Evolutionary conservation across 1,140 invertebrate genomes (phyloP).

Genomic region (Onthophagus taurus): DNA sequence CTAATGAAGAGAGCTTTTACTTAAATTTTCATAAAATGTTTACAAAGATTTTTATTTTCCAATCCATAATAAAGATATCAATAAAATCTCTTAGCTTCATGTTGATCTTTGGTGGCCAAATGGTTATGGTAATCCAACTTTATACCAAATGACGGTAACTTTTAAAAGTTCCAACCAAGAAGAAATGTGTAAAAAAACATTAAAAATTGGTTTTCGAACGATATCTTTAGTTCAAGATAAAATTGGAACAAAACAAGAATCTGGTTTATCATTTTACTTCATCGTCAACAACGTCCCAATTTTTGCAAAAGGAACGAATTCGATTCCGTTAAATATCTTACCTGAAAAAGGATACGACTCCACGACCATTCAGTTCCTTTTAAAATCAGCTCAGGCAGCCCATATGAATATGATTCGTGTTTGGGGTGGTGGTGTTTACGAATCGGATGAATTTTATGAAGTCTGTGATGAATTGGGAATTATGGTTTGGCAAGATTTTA

Average conservation of each 20-base stretch:
- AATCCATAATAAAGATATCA: no score
- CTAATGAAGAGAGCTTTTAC: no score
- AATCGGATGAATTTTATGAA: slow-evolving; percentile 85
- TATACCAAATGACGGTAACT: slow-evolving; percentile 61
- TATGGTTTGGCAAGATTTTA: slow-evolving; percentile 89
- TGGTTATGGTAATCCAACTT: slow-evolving; percentile 72
- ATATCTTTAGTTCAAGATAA: slow-evolving; percentile 67
- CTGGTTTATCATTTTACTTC: slow-evolving; percentile 90
- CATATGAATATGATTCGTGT: slow-evolving; percentile 93
- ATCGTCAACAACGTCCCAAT: slow-evolving; percentile 77
- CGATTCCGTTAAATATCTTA: slow-evolving; percentile 84
- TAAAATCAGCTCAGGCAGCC: slow-evolving; percentile 63
- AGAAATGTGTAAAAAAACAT: slow-evolving; percentile 38
- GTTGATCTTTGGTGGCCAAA: slow-evolving; percentile 89
- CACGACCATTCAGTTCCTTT: slow-evolving; percentile 40
- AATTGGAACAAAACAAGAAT: no score
- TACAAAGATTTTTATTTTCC: no score
- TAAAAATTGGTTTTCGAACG: slow-evolving; percentile 77
- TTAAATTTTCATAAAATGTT: no score
- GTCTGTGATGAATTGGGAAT: slow-evolving; percentile 73
- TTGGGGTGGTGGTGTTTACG: slow-evolving; percentile 97
- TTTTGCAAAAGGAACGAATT: slow-evolving; percentile 96
- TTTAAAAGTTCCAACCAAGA: slow-evolving; percentile 34
- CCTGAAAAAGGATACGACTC: slow-evolving; percentile 59
- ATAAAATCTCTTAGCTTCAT: slow-evolving; percentile 37